phyloP scores from a whole-genome alignment of 2,113 vertebrate species.

The Chionis minor region DNA sequence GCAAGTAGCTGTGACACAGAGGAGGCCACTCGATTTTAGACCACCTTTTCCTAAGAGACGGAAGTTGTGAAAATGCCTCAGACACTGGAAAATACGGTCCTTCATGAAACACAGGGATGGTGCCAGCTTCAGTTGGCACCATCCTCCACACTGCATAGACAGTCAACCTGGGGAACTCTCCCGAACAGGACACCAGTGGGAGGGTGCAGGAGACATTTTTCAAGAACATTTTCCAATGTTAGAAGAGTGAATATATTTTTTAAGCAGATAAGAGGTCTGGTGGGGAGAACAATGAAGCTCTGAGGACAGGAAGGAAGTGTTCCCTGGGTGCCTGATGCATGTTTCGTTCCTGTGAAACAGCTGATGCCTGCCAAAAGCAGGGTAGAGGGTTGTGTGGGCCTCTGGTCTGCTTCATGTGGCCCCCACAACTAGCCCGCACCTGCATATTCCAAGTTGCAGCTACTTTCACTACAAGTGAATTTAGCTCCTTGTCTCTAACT shows the following conservation, averaged over 20 bases:
- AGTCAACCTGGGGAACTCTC: neutral
- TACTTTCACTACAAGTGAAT: neutral
- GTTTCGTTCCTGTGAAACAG: neutral
- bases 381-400: neutral
- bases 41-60: neutral
- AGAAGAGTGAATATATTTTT: neutral
- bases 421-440: neutral
- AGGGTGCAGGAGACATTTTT: neutral
- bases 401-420: neutral
- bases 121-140: neutral
- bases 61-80: neutral
- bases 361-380: neutral
- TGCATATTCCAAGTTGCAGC: neutral
- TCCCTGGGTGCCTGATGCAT: neutral
- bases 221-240: neutral
- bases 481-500: neutral
- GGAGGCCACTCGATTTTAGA: neutral
- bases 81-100: neutral
- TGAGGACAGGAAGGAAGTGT: constrained; percentile 5
- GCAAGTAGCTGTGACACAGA: neutral
- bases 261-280: neutral
- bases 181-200: neutral
- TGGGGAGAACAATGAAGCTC: neutral
- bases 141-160: neutral
- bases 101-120: neutral